A percentile compares a stretch with the other conserved stretches of the same genome.
phyloP scores from a whole-genome alignment of 1,140 invertebrate genomes.

The Brachionus paranguensis region DNA sequence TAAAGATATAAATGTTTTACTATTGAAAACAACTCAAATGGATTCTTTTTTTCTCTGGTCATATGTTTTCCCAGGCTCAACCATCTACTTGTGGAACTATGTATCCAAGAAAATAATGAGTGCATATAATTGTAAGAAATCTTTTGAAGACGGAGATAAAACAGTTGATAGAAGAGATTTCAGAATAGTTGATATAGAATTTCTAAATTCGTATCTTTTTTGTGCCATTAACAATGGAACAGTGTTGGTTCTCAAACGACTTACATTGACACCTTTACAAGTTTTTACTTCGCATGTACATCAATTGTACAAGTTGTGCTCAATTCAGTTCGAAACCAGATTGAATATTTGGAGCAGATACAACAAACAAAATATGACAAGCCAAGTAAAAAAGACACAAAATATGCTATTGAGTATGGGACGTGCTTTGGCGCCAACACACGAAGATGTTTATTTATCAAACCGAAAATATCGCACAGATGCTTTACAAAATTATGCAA shows the following conservation, averaged over 20 bases:
- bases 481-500: slow-evolving; percentile 35
- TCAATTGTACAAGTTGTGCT: slow-evolving; percentile 17
- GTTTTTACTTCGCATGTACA: slow-evolving; percentile 14
- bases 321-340: slow-evolving; percentile 12
- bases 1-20: not conserved
- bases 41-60: slow-evolving; percentile 39
- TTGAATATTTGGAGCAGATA: not conserved
- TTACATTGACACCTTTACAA: slow-evolving; percentile 23
- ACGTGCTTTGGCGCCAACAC: slow-evolving; percentile 4
- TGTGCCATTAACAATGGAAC: slow-evolving; percentile 33
- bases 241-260: not conserved
- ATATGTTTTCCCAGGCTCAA: slow-evolving; percentile 29
- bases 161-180: not conserved
- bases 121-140: slow-evolving; percentile 17
- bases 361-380: not conserved
- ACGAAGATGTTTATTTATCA: slow-evolving; percentile 20
- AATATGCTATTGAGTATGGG: slow-evolving; percentile 24
- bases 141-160: not conserved
- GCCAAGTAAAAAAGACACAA: slow-evolving; percentile 14
- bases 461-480: slow-evolving; percentile 3
- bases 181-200: slow-evolving; percentile 14
- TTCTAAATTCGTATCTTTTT: slow-evolving; percentile 9
- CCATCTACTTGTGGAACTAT: slow-evolving; percentile 33
- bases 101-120: slow-evolving; percentile 37
- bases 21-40: not conserved